These are phyloP conservation scores for Anguilla japonica DNA, from an alignment of 2,113 vertebrate species.

Conservation along the genomic window DNA sequence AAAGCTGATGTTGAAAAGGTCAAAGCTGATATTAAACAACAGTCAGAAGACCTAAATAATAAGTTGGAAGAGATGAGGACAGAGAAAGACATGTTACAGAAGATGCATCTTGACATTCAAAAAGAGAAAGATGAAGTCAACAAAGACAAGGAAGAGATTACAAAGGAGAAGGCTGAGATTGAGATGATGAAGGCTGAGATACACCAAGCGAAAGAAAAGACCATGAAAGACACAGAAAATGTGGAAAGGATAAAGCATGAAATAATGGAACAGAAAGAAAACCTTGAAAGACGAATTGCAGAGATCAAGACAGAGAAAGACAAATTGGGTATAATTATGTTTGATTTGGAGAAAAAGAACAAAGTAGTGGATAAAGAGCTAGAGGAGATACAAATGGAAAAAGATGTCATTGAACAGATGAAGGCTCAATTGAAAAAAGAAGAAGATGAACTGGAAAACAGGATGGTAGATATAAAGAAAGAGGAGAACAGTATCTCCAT, in stretches of 20 bases:
- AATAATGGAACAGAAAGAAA: constrained; percentile 35
- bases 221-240: neutral
- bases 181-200: constrained; percentile 39
- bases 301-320: constrained; percentile 16
- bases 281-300: constrained; percentile 26
- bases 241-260: neutral
- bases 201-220: constrained; percentile 23
- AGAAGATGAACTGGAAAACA: neutral
- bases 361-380: neutral
- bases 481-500: constrained; percentile 21
- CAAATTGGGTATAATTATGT: neutral
- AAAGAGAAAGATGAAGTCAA: constrained; percentile 29
- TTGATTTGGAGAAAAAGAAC: neutral
- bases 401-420: constrained; percentile 10
- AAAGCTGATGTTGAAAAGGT: too few species aligned
- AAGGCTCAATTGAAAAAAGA: constrained; percentile 6
- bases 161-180: constrained; percentile 28
- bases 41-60: neutral
- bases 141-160: constrained; percentile 15
- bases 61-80: constrained; percentile 29
- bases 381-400: constrained; percentile 5
- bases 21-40: neutral
- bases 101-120: constrained; percentile 14
- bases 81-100: constrained; percentile 33
- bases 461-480: neutral